Evolutionary conservation across 2,888 invertebrate genomes (phyloP).

Genomic region (Electrophaes corylata): DNA sequence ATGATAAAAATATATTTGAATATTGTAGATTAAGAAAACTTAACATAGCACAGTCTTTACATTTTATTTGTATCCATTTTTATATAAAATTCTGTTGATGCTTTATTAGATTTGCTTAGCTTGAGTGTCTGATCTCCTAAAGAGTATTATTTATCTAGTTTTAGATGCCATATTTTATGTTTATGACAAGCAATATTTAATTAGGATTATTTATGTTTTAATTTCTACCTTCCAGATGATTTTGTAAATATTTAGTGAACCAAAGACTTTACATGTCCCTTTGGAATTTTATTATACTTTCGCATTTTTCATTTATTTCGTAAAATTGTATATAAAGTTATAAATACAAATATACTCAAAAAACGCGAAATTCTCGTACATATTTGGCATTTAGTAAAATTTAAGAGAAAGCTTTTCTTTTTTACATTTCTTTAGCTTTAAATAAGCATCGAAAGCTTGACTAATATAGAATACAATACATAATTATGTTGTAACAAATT

Average conservation of each 20-base stretch:
- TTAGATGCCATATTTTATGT: slow-evolving; percentile 81
- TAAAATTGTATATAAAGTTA: slow-evolving; percentile 59
- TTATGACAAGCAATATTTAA: slow-evolving; percentile 66
- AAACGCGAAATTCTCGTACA: slow-evolving; percentile 62
- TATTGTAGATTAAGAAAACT: slow-evolving; percentile 49
- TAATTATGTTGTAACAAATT: slow-evolving; percentile 43
- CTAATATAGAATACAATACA: slow-evolving; percentile 21
- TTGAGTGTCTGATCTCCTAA: slow-evolving; percentile 81
- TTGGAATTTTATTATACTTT: slow-evolving; percentile 57
- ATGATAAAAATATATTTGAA: slow-evolving; percentile 67
- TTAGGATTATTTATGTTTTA: slow-evolving; percentile 69
- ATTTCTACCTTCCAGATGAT: slow-evolving; percentile 56
- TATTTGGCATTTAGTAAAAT: slow-evolving; percentile 66
- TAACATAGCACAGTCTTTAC: slow-evolving; percentile 22
- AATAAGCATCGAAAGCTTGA: background rate
- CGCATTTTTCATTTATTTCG: slow-evolving; percentile 49
- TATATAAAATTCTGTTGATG: slow-evolving; percentile 64
- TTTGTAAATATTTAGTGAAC: slow-evolving; percentile 76
- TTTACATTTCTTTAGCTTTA: background rate
- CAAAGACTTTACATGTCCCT: slow-evolving; percentile 75
- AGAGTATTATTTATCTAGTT: slow-evolving; percentile 84
- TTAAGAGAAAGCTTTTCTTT: slow-evolving; percentile 36
- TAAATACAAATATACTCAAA: slow-evolving; percentile 51
- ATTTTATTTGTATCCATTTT: slow-evolving; percentile 28
- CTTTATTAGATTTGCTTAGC: slow-evolving; percentile 67